A percentile compares a stretch with the other conserved stretches of the same genome.
Conservation (phyloP, 2,797 vertebrate genomes). For the Eulemur rubriventer region DNA sequence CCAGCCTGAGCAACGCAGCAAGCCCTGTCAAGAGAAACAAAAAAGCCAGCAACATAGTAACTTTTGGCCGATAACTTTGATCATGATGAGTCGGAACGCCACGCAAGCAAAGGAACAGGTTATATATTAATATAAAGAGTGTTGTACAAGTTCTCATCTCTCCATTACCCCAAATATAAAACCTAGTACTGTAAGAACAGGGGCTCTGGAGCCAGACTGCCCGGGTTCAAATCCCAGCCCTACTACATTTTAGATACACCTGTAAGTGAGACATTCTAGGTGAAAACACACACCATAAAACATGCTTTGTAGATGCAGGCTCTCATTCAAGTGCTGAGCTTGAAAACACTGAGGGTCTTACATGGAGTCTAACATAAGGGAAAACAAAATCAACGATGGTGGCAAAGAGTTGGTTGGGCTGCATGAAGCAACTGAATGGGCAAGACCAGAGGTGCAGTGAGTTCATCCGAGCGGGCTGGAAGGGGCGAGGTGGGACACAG, state of each 20-base stretch:
- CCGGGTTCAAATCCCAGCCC: conserved; percentile 10
- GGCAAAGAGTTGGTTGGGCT: background rate
- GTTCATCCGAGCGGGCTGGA: background rate
- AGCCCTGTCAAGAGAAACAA: background rate
- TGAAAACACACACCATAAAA: background rate
- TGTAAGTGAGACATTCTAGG: background rate
- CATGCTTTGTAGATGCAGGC: background rate
- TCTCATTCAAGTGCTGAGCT: background rate
- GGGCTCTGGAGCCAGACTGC: background rate
- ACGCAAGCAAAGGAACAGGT: background rate
- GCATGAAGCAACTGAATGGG: background rate
- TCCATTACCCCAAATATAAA: conserved; percentile 1
- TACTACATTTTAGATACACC: background rate
- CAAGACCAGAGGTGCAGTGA: background rate
- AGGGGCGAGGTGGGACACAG: background rate
- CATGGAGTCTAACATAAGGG: background rate
- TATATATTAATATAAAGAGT: background rate
- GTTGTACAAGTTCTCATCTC: background rate
- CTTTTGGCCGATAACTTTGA: background rate
- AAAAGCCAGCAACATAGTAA: background rate
- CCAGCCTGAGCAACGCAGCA: background rate
- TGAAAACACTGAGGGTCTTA: background rate
- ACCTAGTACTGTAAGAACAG: background rate
- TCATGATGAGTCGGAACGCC: background rate
- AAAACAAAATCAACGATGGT: background rate